phyloP scores from a whole-genome alignment of 2,888 invertebrate species.

The Achlya flavicornis region DNA sequence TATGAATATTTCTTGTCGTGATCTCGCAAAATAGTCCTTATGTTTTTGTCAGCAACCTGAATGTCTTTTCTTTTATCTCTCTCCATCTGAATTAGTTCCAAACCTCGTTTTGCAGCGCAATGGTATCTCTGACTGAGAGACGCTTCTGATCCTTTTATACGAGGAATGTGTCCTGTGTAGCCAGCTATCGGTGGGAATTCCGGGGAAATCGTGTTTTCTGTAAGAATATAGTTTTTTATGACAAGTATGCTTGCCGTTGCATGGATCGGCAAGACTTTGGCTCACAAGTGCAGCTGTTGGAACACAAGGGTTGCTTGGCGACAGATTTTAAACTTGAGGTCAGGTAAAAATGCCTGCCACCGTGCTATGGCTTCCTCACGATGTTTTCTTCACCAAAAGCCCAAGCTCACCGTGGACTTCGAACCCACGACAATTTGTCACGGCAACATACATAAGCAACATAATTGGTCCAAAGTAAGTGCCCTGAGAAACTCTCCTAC shows the following conservation, averaged over 20 bases:
- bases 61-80: slow-evolving; percentile 76
- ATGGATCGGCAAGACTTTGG: neutral
- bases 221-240: slow-evolving; percentile 36
- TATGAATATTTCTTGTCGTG: slow-evolving; percentile 75
- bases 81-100: slow-evolving; percentile 84
- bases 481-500: slow-evolving; percentile 29
- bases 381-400: too few species aligned
- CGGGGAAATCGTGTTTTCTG: slow-evolving; percentile 86
- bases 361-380: too few species aligned
- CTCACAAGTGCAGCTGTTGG: too few species aligned
- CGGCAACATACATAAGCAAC: too few species aligned
- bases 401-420: too few species aligned
- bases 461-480: neutral
- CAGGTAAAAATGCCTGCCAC: too few species aligned
- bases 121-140: slow-evolving; percentile 88
- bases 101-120: slow-evolving; percentile 86
- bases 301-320: too few species aligned
- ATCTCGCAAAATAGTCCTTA: slow-evolving; percentile 68
- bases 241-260: neutral
- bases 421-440: too few species aligned
- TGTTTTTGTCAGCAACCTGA: slow-evolving; percentile 65
- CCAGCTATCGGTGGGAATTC: slow-evolving; percentile 89
- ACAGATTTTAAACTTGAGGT: too few species aligned
- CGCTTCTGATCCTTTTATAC: slow-evolving; percentile 86
- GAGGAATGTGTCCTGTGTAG: slow-evolving; percentile 89